These are phyloP conservation scores for Drosophila melanosoma DNA, from an alignment of 2,888 invertebrate species.

Conservation along the genomic window DNA sequence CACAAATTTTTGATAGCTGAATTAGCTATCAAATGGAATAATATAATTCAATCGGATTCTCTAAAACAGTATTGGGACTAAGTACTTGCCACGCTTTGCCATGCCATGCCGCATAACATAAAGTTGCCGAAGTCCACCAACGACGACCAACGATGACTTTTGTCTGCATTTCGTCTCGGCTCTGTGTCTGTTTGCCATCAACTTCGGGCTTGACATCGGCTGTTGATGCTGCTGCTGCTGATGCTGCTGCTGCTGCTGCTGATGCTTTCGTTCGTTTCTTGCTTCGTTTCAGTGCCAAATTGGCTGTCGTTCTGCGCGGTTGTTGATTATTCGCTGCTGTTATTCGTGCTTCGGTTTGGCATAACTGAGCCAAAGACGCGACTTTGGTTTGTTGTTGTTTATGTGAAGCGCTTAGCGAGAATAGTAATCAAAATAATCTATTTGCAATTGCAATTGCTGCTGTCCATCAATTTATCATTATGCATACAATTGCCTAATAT, in stretches of 20 bases:
- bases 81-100: conserved; percentile 17
- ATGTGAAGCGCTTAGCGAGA: conserved; percentile 24
- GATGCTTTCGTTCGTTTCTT: conserved; percentile 37
- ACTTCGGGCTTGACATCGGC: conserved; percentile 17
- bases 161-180: conserved; percentile 48
- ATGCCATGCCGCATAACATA: conserved; percentile 12
- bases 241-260: conserved; percentile 16
- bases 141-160: conserved; percentile 36
- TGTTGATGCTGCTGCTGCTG: conserved; percentile 2
- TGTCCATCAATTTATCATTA: conserved; percentile 38
- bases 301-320: conserved; percentile 61
- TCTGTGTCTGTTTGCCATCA: conserved; percentile 7
- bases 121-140: conserved; percentile 25
- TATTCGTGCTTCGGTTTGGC: conserved; percentile 13
- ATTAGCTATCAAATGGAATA: conserved; percentile 52
- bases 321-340: conserved; percentile 17
- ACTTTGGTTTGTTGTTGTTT: conserved; percentile 52
- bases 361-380: conserved; percentile 15
- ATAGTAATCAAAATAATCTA: conserved; percentile 60
- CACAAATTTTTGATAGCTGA: conserved; percentile 30
- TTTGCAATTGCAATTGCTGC: conserved; percentile 36
- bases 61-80: conserved; percentile 52
- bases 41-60: conserved; percentile 51
- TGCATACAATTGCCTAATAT: conserved; percentile 42
- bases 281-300: conserved; percentile 68